Conservation (phyloP, 2,113 vertebrate species). For the Zapornia atra region DNA sequence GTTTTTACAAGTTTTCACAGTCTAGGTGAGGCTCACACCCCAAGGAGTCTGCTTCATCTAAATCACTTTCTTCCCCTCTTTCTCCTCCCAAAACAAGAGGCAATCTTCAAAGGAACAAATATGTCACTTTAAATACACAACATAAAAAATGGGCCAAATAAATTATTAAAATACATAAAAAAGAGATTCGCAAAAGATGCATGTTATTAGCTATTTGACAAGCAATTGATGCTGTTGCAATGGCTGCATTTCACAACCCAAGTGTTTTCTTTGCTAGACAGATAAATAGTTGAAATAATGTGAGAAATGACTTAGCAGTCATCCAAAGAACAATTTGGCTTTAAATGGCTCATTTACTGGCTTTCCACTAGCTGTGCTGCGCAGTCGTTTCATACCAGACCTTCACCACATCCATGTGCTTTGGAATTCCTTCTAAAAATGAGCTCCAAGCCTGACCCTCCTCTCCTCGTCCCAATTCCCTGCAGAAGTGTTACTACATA, state of each 20-base stretch:
- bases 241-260: not conserved
- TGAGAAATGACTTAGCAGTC: conserved; percentile 26
- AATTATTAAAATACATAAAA: conserved; percentile 74
- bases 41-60: conserved; percentile 46
- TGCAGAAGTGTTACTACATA: conserved; percentile 56
- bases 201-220: conserved; percentile 40
- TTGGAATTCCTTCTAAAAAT: conserved; percentile 53
- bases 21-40: conserved; percentile 20
- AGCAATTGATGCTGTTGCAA: conserved; percentile 14
- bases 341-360: conserved; percentile 30
- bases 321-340: conserved; percentile 29
- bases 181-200: conserved; percentile 23
- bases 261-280: conserved; percentile 17
- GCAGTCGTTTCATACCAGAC: conserved; percentile 11
- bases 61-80: conserved; percentile 47
- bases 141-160: conserved; percentile 75
- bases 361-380: not conserved
- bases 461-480: conserved; percentile 22
- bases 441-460: conserved; percentile 47
- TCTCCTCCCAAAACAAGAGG: conserved; percentile 57
- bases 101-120: conserved; percentile 75
- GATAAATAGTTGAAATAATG: conserved; percentile 42
- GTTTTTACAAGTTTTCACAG: conserved; percentile 23
- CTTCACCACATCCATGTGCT: conserved; percentile 39
- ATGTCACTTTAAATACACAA: conserved; percentile 65